Conservation (phyloP, 1,140 invertebrate species). For the Littorina saxatilis region DNA sequence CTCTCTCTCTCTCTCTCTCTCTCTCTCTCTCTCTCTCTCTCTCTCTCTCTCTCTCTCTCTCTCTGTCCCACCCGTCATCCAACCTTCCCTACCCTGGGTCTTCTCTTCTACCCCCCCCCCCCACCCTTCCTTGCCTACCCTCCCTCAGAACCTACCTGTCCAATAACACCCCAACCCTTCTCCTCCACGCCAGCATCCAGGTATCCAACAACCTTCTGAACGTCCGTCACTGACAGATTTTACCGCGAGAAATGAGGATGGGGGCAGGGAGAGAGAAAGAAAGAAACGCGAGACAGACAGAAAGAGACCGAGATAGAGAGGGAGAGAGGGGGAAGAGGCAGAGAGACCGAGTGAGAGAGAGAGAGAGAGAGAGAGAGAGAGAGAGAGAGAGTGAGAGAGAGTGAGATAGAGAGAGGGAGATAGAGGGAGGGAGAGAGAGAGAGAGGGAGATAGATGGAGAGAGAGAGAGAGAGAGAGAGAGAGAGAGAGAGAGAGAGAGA, state of each 20-base stretch:
- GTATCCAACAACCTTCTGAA: too few relatives aligned
- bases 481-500: neutral
- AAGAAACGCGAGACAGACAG: too few relatives aligned
- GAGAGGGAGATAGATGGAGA: neutral
- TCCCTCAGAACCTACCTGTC: neutral
- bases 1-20: slow-evolving; percentile 5
- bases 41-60: neutral
- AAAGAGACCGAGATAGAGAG: too few relatives aligned
- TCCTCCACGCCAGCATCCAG: too few relatives aligned
- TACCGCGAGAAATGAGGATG: too few relatives aligned
- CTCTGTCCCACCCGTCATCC: neutral
- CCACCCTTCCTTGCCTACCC: neutral
- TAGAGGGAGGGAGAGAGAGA: slow-evolving; percentile 10
- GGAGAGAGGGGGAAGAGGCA: too few relatives aligned
- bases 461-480: neutral
- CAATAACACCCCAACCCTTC: too few relatives aligned
- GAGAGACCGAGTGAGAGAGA: too few relatives aligned
- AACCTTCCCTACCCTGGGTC: neutral
- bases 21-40: slow-evolving; percentile 23
- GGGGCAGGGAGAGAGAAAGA: too few relatives aligned
- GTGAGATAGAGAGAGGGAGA: slow-evolving; percentile 2
- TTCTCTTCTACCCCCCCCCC: neutral
- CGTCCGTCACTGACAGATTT: too few relatives aligned
- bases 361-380: too few relatives aligned
- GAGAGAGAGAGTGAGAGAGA: too few relatives aligned